phyloP scores from a whole-genome alignment of 1,140 invertebrate species.

The Drosophila nigromelanica region DNA sequence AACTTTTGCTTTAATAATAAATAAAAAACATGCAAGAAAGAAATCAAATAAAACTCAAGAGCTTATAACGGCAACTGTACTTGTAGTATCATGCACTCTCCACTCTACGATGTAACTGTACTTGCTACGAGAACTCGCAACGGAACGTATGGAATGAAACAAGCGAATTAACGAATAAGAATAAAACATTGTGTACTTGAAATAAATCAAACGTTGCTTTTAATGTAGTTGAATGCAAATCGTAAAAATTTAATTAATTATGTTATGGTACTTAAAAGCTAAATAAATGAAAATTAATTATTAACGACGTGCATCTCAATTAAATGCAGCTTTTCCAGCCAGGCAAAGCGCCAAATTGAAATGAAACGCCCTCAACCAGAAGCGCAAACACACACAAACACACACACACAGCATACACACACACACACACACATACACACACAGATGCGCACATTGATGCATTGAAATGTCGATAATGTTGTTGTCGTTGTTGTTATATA shows the following conservation, averaged over 20 bases:
- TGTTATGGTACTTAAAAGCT: slow-evolving; percentile 53
- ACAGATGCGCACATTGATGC: not conserved
- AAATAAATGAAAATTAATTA: slow-evolving; percentile 46
- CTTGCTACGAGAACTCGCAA: slow-evolving; percentile 45
- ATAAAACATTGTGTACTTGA: slow-evolving; percentile 28
- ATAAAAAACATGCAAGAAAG: slow-evolving; percentile 6
- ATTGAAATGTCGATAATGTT: slow-evolving; percentile 39
- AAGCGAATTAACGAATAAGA: slow-evolving; percentile 51
- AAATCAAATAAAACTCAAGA: slow-evolving; percentile 30
- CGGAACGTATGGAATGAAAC: slow-evolving; percentile 62
- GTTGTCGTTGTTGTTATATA: slow-evolving; percentile 5
- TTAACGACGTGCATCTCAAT: slow-evolving; percentile 61
- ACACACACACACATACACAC: slow-evolving; percentile 19
- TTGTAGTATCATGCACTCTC: slow-evolving; percentile 50
- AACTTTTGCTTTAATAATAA: too few relatives aligned
- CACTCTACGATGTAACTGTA: slow-evolving; percentile 61
- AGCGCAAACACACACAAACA: slow-evolving; percentile 10
- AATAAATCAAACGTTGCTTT: slow-evolving; percentile 70
- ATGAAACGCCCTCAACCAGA: slow-evolving; percentile 33
- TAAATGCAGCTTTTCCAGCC: slow-evolving; percentile 71
- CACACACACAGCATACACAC: slow-evolving; percentile 4
- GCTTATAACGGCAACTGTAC: slow-evolving; percentile 48
- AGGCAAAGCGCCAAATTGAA: slow-evolving; percentile 73
- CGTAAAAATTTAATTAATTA: slow-evolving; percentile 54
- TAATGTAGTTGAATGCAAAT: slow-evolving; percentile 49